Base-by-base conservation (phyloP, 2,113 vertebrate species). In the Menidia beryllina region DNA sequence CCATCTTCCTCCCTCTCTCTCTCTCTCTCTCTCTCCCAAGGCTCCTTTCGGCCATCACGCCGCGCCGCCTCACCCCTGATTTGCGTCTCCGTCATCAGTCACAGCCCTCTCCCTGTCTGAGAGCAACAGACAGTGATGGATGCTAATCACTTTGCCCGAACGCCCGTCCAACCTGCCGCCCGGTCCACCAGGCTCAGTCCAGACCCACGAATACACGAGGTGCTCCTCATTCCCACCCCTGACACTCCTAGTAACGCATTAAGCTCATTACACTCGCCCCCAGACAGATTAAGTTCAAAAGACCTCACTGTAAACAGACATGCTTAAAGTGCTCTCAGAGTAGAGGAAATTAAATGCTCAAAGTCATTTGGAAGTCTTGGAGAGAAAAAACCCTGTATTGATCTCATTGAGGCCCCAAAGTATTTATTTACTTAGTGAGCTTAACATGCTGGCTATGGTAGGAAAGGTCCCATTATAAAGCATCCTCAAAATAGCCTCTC, bases 61-160 rank as follows among this genome's bases (percentile, higher is more conserved):
- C 74, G 62, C 59, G 78, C 62, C 83, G 75, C 73, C 79, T 67
- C 73, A 57, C 30, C 63, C 74, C 77, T 74, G 75, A 90, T 75
- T n/a, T 75, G 63, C 77, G 55, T 53, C 60, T 58, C 48, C 64
- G 77, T 87, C 87, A 84, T 89, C 72, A 72, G 81, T 89, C 91
- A 81, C 55, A 51, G 52, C 63, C 67, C 73, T 48, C 69, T 71
- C 19, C 26, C 78, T 67, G 74, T 83, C 74, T 47, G 56, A 72
- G 69, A 82, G 76, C 62, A 89, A n/a, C 36, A 74, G 79, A 60
- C 84, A 81, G 58, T 87, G 91, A 92, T 85, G 86, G 91, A 92
- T 92, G 85, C 71, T 88, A 84, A 93, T 89, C 85, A 86, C 85
- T 88, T 75, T 76, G 52, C 23, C 77, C 10, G 26, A 50, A 61